These are phyloP conservation scores for Tauraco hartlaubi DNA, from an alignment of 2,797 vertebrate genomes.

Conservation along the genomic window DNA sequence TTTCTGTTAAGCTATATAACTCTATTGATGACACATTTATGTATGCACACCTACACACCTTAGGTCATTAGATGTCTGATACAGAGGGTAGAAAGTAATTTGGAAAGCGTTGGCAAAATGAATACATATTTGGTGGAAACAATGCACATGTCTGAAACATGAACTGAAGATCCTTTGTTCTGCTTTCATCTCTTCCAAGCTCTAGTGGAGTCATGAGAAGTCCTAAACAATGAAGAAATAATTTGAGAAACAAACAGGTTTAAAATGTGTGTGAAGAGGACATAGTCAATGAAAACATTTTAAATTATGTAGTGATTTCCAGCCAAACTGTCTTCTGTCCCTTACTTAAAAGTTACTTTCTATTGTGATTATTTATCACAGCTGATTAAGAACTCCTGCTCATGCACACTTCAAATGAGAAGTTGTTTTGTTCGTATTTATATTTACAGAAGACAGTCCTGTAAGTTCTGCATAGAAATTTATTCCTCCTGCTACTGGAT, in stretches of 20 bases:
- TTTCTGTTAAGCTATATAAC: constrained; percentile 9
- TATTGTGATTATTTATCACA: neutral
- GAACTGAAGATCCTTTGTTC: constrained; percentile 35
- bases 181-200: constrained; percentile 19
- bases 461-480: neutral
- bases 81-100: constrained; percentile 27
- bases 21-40: constrained; percentile 15
- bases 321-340: neutral
- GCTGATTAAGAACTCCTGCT: neutral
- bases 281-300: neutral
- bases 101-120: constrained; percentile 13
- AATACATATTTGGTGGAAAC: neutral
- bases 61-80: constrained; percentile 27
- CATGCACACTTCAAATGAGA: neutral
- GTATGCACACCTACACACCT: neutral
- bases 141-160: neutral
- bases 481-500: neutral
- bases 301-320: neutral
- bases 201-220: neutral
- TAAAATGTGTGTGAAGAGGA: neutral
- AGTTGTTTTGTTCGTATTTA: neutral
- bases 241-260: neutral
- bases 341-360: neutral
- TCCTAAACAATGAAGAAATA: neutral
- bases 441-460: neutral